Base-by-base conservation (phyloP, 2,113 vertebrate species). In the Neopipo cinnamomea region DNA sequence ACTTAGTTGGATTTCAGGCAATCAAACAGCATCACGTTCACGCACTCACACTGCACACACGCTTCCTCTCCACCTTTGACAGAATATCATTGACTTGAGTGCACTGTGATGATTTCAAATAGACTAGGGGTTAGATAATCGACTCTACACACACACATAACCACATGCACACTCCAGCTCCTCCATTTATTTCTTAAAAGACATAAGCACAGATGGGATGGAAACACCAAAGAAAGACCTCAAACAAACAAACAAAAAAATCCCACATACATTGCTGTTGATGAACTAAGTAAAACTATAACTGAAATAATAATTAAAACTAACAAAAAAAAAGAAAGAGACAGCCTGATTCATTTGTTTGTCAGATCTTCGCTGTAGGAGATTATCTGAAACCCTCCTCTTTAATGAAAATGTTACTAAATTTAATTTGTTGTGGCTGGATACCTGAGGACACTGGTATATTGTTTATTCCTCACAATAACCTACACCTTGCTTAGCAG, bases 1-100 rank as follows among this genome's bases (percentile, higher is more conserved):
- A 93, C 92, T 95, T 91, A 83, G 85, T 68, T 84, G 91, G 90
- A 94, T 96, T 96, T 96, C 90, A 94, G 92, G 93, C 90, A 95
- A 94, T 96, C 96, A 96, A 94, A 88, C 88, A 80, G 25, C 76
- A 89, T 75, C 41, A 23, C 31, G 0, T 78, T 95, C 65, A 3
- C 24, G 19, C 72, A 66, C 93, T 87, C 77, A 91, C 89, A 55
- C 68, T 71, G 82, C 82, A 67, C 3, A 1, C 75, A 73, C 3
- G 7, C 44, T 93, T 88, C 75, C 75, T 93, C 68, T 94, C 83
- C 74, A 89, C 96, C 92, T 96, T 95, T 94, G 81, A 90, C 94
- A 92, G 93, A 89, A 82, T 91, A 82, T 93, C 93, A 89, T 94
- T 80, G 85, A 93, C 94, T 91, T 80, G 58, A 91, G 90, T 81